These are phyloP conservation scores for Phalacrocorax pelagicus DNA, from an alignment of 2,113 vertebrate genomes.

Conservation along the genomic window DNA sequence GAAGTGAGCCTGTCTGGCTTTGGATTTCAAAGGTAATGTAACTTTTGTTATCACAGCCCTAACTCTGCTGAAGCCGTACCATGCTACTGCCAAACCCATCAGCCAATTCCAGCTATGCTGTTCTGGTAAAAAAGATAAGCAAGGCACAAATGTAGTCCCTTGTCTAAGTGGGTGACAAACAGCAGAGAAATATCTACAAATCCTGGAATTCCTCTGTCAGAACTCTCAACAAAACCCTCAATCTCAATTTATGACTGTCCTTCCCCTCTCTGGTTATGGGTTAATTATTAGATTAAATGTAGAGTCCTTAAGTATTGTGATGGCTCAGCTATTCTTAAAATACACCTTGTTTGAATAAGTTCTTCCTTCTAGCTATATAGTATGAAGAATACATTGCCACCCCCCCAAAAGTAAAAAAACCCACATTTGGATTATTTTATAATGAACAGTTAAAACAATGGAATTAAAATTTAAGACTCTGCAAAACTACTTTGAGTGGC, in stretches of 20 bases:
- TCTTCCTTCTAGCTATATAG: background rate
- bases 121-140: background rate
- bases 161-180: background rate
- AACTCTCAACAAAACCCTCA: background rate
- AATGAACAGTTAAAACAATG: background rate
- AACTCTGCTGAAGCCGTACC: background rate
- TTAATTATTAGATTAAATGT: background rate
- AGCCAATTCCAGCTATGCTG: background rate
- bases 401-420: background rate
- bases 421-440: background rate
- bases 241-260: background rate
- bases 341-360: background rate
- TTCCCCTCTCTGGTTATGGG: background rate
- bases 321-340: background rate
- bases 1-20: background rate
- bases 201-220: background rate
- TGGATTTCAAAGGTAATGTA: background rate
- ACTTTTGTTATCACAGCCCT: background rate
- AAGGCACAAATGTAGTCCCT: background rate
- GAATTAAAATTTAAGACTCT: background rate
- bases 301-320: background rate
- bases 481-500: background rate
- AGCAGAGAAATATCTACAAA: background rate
- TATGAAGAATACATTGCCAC: background rate
- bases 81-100: background rate